Evolutionary conservation across 1,140 invertebrate genomes (phyloP), one percentile per base, ranked within the genome.

Genomic region (Sycobia sp.): DNA sequence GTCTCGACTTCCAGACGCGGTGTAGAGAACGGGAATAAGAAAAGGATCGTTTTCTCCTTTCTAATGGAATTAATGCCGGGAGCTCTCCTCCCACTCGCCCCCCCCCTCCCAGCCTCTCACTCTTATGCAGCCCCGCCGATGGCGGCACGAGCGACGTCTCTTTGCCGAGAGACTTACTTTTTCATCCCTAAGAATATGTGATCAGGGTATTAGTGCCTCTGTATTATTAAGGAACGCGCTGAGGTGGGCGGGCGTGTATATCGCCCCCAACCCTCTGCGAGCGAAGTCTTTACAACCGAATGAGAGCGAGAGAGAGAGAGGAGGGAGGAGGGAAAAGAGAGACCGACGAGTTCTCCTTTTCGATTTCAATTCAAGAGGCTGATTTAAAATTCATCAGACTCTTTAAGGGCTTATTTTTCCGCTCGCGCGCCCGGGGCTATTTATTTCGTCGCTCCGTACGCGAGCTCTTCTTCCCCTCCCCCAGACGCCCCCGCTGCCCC

Each of bases 321-420:
- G 5, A 11, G 75, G 73, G 4, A 11, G 29, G 29, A 79, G 73
- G 75, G 8, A 20, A 8, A 7, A 22, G 22, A 22, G 8, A 4
- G 8, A 25, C 14, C 11, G 10, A 7, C 9, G 38, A 36, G 22
- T 36, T 14, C 36, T n/a, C 36, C 14, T 75, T 69, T 39, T n/a
- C 69, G 75, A 78, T 78, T 78, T 80, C 74, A 79, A 80, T 81
- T 76, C 75, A 38, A n/a, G 65, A 62, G 68, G 46, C 77, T 78
- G 76, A 81, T 81, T 82, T 81, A 81, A 81, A 81, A 81, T 82
- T 82, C 78, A 82, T 82, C 78, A 80, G 76, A 68, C 77, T 79
- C 76, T 80, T 80, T 78, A 80, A 77, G 73, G 78, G 78, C 78
- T 80, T 80, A 79, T 79, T 78, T 80, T 77, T 78, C 72, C 75